Percentiles rank a stretch among this genome's conserved stretches.
Evolutionary conservation across 2,113 vertebrate species (phyloP).

Genomic region (Alligator sinensis): DNA sequence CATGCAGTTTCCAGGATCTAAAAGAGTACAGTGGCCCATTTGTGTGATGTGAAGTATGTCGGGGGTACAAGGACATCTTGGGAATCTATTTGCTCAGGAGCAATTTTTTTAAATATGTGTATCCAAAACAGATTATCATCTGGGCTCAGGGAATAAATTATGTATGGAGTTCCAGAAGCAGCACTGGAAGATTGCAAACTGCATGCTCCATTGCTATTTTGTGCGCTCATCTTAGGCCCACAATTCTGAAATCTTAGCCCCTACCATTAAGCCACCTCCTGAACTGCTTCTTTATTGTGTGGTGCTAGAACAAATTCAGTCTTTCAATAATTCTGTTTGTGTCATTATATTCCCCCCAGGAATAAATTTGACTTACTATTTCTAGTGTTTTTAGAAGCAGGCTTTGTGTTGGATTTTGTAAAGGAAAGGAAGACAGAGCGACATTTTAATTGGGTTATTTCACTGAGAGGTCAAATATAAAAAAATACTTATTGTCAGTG

Average conservation of each 20-base stretch:
- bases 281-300: slow-evolving; percentile 37
- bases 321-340: slow-evolving; percentile 23
- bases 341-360: slow-evolving; percentile 39
- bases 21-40: neutral
- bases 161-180: neutral
- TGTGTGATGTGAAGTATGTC: neutral
- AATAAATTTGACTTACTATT: slow-evolving; percentile 14
- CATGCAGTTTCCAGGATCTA: neutral
- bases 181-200: neutral
- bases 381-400: slow-evolving; percentile 8
- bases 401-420: neutral
- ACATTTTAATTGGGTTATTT: neutral
- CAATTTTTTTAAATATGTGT: neutral
- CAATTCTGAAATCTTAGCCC: neutral
- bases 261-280: neutral
- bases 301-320: slow-evolving; percentile 38
- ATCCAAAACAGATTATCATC: neutral
- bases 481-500: neutral
- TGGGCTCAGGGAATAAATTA: neutral
- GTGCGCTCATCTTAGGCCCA: neutral
- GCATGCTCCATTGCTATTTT: neutral
- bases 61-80: neutral
- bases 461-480: neutral
- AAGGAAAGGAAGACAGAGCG: neutral
- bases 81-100: neutral